Conservation (phyloP, 2,888 invertebrate genomes). For the Lepidonotus clava region DNA sequence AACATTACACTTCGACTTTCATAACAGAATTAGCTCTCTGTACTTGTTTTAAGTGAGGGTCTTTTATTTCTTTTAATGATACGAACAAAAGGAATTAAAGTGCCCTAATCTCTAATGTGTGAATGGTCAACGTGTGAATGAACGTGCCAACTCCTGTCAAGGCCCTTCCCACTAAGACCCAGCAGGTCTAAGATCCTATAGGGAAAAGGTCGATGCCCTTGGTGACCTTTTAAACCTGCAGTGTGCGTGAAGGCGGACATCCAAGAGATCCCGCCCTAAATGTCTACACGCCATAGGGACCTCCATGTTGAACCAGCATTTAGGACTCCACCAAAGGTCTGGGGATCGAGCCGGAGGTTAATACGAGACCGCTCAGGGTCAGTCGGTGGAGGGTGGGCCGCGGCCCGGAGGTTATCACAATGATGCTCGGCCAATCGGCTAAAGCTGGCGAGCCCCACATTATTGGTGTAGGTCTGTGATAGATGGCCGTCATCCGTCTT, state of each 20-base stretch:
- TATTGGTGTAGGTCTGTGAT: constrained; percentile 48
- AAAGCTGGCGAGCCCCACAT: not conserved
- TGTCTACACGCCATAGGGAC: no score
- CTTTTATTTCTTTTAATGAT: no score
- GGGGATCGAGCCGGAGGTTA: not conserved
- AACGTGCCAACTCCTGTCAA: no score
- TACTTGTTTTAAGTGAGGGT: no score
- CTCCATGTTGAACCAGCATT: not conserved
- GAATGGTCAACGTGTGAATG: no score
- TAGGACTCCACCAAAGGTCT: not conserved
- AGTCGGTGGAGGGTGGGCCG: not conserved
- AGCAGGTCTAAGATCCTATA: not conserved
- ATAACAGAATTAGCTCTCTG: no score
- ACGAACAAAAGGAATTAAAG: no score
- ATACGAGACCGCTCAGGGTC: constrained; percentile 23
- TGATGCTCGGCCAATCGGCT: constrained; percentile 37
- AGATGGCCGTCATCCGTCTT: constrained; percentile 45
- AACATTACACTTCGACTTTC: no score
- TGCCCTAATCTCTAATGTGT: no score
- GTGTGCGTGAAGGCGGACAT: no score
- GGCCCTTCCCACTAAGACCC: no score
- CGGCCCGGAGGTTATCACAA: constrained; percentile 33
- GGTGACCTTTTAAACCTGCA: not conserved
- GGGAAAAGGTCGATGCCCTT: constrained; percentile 24
- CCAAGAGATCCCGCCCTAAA: no score